Evolutionary conservation across 2,113 vertebrate species (phyloP), one percentile per base, ranked within the genome.

Genomic region (Morone saxatilis): DNA sequence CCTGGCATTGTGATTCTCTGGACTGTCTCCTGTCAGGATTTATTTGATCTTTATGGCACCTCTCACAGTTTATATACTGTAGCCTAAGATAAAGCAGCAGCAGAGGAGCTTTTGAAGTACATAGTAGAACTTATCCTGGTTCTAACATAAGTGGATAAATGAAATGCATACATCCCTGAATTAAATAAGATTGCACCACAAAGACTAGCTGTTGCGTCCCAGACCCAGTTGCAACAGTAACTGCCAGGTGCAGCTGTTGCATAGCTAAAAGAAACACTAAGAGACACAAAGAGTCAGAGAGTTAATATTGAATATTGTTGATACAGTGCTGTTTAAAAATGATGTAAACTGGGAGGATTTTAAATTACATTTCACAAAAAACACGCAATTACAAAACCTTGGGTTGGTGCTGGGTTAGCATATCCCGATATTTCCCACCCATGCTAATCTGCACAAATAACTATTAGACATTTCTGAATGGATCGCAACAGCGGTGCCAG

Each of bases 21-120:
- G 63, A 85, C 76, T 53, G 86, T 89, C 83, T 88, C 67, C 84
- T 85, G 86, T 86, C 75, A 62, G 66, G 87, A 89, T 93, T 92
- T 92, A 93, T 91, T 80, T 77, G 85, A 93, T 91, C 91, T 93
- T 93, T 91, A 92, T 90, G 75, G 87, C 87, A 70, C 71, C 83
- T 81, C 79, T 90, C 62, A 48, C 78, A 47, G 70, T 89, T 89
- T 88, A 89, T 89, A 88, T 78, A 84, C 80, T 88, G 86, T 87
- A 77, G 85, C 84, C 59, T 12, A 22, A 84, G 86, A 89, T 74
- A 80, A 85, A 89, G 71, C 85, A 75, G 87, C 73, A 54, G 71
- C 48, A n/a, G 74, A 20, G 69, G 68, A 57, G 68, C 76, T 80
- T 47, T 14, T 60, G 60, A 22, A 43, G 45, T 14, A 38, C n/a